Conservation (phyloP, 2,797 vertebrate genomes). For the Merluccius polli region DNA sequence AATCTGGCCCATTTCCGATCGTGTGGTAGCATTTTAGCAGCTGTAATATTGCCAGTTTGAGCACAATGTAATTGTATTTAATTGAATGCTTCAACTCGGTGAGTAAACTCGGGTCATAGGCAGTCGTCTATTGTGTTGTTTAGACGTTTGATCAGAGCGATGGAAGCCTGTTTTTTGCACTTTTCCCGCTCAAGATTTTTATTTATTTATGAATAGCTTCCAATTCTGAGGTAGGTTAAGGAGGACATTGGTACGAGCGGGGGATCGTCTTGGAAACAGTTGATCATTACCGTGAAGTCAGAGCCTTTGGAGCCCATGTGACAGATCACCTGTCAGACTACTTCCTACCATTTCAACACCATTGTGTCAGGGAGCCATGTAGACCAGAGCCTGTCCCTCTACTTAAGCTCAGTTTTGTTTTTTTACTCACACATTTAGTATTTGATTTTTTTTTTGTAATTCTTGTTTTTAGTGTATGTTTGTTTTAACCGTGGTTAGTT, state of each 20-base stretch:
- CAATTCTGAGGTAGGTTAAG: slow-evolving; percentile 17
- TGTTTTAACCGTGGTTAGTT: neutral
- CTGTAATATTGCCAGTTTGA: neutral
- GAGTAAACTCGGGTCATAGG: neutral
- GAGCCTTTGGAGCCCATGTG: slow-evolving; percentile 42
- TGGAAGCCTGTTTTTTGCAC: slow-evolving; percentile 35
- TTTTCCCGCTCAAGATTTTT: slow-evolving; percentile 34
- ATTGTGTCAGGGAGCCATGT: slow-evolving; percentile 25
- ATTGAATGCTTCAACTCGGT: neutral
- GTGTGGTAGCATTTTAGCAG: neutral
- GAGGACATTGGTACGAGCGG: neutral
- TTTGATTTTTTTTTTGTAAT: neutral
- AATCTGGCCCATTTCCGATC: neutral
- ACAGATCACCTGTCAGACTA: slow-evolving; percentile 30
- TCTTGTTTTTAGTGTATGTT: neutral
- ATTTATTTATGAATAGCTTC: slow-evolving; percentile 34
- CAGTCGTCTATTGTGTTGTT: neutral
- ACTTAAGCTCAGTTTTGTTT: slow-evolving; percentile 8
- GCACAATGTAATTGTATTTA: neutral
- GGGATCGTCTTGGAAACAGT: slow-evolving; percentile 22
- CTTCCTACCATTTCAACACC: slow-evolving; percentile 27
- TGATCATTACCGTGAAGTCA: slow-evolving; percentile 23
- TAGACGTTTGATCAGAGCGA: slow-evolving; percentile 48
- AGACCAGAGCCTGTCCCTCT: slow-evolving; percentile 7
- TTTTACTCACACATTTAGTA: neutral